A percentile compares a stretch with the other conserved stretches of the same genome.
These are phyloP conservation scores for Lonchura striata DNA, from an alignment of 2,113 vertebrate species.

Conservation along the genomic window DNA sequence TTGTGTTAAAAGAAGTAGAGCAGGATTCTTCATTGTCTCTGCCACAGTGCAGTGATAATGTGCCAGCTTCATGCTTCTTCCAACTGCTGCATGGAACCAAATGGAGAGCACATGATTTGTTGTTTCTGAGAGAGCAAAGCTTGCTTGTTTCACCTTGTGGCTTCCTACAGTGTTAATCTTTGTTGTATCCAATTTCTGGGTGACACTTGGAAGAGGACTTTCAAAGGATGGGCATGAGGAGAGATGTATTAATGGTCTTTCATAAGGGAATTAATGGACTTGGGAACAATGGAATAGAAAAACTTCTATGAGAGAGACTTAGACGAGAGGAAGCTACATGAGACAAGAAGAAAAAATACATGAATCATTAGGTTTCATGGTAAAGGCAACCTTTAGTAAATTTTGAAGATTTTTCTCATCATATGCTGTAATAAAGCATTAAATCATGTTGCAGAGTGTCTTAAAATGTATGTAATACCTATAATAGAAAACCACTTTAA, in stretches of 20 bases:
- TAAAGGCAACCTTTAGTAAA: not conserved
- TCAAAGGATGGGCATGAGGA: not conserved
- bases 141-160: not conserved
- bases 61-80: conserved; percentile 25
- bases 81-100: conserved; percentile 6
- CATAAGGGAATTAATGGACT: not conserved
- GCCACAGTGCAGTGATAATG: not conserved
- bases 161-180: not conserved
- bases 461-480: not conserved
- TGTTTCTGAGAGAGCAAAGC: not conserved
- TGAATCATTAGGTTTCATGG: not conserved
- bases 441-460: not conserved
- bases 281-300: not conserved
- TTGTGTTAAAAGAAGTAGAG: conserved; percentile 4
- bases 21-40: not conserved
- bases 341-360: not conserved
- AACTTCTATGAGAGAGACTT: not conserved
- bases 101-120: not conserved
- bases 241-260: not conserved
- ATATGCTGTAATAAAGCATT: not conserved
- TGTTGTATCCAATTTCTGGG: not conserved
- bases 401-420: not conserved
- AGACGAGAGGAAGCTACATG: not conserved
- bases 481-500: not conserved
- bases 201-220: not conserved